phyloP scores from a whole-genome alignment of 92 coral and sea anemone species.

The Isaurus tuberculatus region DNA sequence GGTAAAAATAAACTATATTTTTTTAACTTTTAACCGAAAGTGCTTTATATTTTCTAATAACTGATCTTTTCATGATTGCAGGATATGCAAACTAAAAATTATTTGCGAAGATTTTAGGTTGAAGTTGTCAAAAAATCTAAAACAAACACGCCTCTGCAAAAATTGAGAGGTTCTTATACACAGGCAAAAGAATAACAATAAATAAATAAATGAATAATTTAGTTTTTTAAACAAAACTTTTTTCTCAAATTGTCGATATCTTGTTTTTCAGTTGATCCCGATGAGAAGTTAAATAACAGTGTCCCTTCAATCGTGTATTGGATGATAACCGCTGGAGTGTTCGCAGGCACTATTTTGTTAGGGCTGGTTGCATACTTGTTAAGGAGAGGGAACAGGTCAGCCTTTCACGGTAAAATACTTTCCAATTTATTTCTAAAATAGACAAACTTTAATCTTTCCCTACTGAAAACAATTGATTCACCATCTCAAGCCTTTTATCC shows the following conservation, averaged over 20 bases:
- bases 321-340: conserved; percentile 40
- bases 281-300: neutral
- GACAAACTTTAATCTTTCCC: neutral
- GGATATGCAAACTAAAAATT: too few relatives aligned
- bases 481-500: neutral
- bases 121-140: too few relatives aligned
- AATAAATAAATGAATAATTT: too few relatives aligned
- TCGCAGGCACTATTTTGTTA: conserved; percentile 14
- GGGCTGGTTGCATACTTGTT: conserved; percentile 28
- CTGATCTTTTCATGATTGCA: too few relatives aligned
- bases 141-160: too few relatives aligned
- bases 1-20: too few relatives aligned
- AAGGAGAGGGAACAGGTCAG: conserved; percentile 6
- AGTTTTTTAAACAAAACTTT: neutral
- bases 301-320: conserved; percentile 1
- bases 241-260: neutral
- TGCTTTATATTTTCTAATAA: too few relatives aligned
- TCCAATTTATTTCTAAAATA: neutral
- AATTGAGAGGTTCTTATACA: too few relatives aligned
- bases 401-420: neutral
- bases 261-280: neutral
- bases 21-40: too few relatives aligned
- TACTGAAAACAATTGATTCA: too few relatives aligned
- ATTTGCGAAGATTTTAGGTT: too few relatives aligned
- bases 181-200: too few relatives aligned